phyloP scores from a whole-genome alignment of 1,140 invertebrate species.

The Caenorhabditis briggsae region DNA sequence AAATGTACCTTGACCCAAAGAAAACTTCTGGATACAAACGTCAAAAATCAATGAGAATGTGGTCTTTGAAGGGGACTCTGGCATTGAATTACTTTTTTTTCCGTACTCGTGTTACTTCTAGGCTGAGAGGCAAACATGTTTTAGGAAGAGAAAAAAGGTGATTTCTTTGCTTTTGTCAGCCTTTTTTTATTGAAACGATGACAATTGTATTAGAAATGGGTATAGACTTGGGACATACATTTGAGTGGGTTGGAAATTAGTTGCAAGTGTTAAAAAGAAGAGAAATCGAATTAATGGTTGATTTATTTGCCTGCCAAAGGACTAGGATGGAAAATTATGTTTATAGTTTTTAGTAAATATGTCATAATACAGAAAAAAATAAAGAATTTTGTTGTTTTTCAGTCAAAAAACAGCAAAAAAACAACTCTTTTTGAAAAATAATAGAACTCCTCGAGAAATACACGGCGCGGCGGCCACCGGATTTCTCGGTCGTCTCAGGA shows the following conservation, averaged over 20 bases:
- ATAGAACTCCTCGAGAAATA: background rate
- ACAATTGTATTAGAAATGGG: background rate
- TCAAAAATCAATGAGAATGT: too few relatives aligned
- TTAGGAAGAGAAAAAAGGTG: background rate
- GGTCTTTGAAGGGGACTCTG: background rate
- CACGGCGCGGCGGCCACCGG: background rate
- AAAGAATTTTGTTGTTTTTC: background rate
- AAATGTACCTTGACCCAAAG: background rate
- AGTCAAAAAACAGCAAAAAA: background rate
- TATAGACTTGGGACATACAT: background rate
- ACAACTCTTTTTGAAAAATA: background rate
- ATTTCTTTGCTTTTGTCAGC: slow-evolving; percentile 11
- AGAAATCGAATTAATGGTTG: background rate
- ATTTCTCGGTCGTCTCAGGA: slow-evolving; percentile 8
- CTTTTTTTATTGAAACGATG: slow-evolving; percentile 16
- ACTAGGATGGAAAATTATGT: too few relatives aligned
- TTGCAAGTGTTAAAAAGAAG: too few relatives aligned
- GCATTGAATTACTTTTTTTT: slow-evolving; percentile 47
- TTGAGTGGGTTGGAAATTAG: too few relatives aligned
- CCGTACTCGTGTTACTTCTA: slow-evolving; percentile 41
- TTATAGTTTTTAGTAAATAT: background rate
- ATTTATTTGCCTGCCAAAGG: background rate
- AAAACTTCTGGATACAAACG: too few relatives aligned
- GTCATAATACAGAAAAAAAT: background rate
- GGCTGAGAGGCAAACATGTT: slow-evolving; percentile 31